phyloP scores from a whole-genome alignment of 64 coral and sea anemone genomes.

The Orbicella faveolata region DNA sequence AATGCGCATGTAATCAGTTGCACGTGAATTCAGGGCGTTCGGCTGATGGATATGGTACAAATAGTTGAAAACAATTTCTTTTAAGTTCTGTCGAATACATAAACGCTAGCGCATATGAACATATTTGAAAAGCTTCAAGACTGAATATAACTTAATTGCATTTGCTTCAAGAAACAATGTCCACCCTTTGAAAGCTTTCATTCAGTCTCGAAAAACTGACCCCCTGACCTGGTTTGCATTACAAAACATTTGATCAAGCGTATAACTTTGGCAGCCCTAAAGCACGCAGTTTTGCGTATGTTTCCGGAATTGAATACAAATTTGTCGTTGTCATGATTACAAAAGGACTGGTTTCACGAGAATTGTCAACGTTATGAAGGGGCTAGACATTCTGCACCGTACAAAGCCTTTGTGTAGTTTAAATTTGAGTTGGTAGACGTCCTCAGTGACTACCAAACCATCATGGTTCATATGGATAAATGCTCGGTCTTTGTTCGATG shows the following conservation, averaged over 20 bases:
- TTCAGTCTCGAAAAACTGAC: background rate
- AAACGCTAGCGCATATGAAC: background rate
- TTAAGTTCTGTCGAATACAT: no score
- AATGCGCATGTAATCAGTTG: no score
- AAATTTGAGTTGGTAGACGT: background rate
- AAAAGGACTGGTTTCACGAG: background rate
- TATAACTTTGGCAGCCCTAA: background rate
- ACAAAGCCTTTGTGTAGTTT: background rate
- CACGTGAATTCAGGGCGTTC: no score
- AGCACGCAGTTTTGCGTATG: background rate
- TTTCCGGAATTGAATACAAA: background rate
- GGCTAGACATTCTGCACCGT: background rate
- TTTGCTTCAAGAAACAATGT: background rate
- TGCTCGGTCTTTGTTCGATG: slow-evolving; percentile 14
- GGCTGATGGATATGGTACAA: no score
- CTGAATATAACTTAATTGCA: slow-evolving; percentile 20
- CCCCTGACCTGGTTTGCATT: slow-evolving; percentile 18
- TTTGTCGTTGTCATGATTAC: background rate
- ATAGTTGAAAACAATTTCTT: no score
- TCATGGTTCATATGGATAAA: slow-evolving; percentile 42
- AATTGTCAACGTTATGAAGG: background rate
- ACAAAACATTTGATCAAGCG: slow-evolving; percentile 10
- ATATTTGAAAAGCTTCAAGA: background rate
- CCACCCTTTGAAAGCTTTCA: background rate
- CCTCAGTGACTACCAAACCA: background rate